phyloP scores from a whole-genome alignment of 2,113 vertebrate species.

The Numenius arquata region DNA sequence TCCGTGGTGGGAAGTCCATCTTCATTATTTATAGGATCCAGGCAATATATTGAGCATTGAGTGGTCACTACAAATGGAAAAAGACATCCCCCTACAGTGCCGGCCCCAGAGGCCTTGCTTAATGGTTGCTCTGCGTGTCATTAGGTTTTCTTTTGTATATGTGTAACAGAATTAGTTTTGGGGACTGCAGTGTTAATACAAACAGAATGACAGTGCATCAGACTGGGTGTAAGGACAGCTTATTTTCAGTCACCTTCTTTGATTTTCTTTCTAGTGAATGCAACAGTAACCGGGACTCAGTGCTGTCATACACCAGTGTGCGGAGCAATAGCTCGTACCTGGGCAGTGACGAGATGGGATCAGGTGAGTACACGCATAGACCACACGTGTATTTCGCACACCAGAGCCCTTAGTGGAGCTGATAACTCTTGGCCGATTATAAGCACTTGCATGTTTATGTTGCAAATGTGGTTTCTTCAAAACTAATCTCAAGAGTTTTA shows the following conservation, averaged over 20 bases:
- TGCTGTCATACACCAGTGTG: conserved; percentile 95
- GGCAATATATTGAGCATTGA: not conserved
- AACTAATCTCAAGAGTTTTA: not conserved
- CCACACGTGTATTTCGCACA: not conserved
- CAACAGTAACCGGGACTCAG: conserved; percentile 97
- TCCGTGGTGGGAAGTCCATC: not conserved
- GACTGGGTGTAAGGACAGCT: not conserved
- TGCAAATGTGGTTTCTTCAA: not conserved
- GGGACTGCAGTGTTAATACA: not conserved
- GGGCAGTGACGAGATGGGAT: conserved; percentile 98
- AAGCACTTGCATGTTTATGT: not conserved
- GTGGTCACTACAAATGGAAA: not conserved
- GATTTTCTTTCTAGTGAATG: conserved; percentile 82
- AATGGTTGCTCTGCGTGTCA: not conserved
- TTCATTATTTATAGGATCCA: not conserved
- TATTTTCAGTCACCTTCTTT: not conserved
- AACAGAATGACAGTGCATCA: not conserved
- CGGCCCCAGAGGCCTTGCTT: not conserved
- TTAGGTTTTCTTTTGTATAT: not conserved
- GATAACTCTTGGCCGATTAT: not conserved
- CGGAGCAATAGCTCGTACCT: conserved; percentile 97
- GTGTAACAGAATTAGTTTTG: not conserved
- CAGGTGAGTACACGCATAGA: conserved; percentile 77
- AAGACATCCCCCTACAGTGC: not conserved
- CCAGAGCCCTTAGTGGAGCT: not conserved